phyloP scores from a whole-genome alignment of 2,888 invertebrate genomes.

The Rhodophaea formosa region DNA sequence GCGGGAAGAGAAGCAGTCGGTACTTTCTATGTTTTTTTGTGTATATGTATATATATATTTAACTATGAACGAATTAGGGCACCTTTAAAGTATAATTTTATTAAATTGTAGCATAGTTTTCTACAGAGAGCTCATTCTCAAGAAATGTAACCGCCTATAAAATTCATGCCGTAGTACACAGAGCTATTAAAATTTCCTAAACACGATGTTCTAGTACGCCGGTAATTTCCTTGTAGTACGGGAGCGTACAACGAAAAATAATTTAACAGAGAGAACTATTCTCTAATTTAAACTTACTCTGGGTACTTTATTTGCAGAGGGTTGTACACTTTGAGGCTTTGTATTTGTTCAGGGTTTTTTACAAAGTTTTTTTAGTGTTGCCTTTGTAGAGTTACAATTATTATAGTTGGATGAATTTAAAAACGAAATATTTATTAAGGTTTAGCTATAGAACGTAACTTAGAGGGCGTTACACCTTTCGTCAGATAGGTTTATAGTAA shows the following conservation, averaged over 20 bases:
- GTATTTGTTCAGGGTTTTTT: not conserved
- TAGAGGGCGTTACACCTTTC: no score
- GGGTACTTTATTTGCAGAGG: not conserved
- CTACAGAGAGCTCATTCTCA: not conserved
- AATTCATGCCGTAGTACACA: slow-evolving; percentile 1
- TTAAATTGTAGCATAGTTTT: not conserved
- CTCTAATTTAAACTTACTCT: slow-evolving; percentile 9
- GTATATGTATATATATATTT: no score
- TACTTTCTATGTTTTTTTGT: no score
- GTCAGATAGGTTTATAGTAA: no score
- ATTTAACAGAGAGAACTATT: slow-evolving; percentile 7
- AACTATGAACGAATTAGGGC: not conserved
- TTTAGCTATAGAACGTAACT: no score
- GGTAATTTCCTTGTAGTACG: not conserved
- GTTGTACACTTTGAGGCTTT: not conserved
- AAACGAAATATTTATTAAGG: no score
- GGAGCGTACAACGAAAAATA: slow-evolving; percentile 1
- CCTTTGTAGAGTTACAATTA: not conserved
- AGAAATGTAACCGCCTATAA: not conserved
- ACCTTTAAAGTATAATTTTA: not conserved
- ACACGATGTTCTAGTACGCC: not conserved
- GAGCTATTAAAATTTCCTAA: slow-evolving; percentile 3
- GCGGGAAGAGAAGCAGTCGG: no score
- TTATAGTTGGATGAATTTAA: no score
- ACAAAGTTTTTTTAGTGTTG: not conserved